Conservation (phyloP, 2,797 vertebrate genomes). For the Pantherophis alleghaniensis region DNA sequence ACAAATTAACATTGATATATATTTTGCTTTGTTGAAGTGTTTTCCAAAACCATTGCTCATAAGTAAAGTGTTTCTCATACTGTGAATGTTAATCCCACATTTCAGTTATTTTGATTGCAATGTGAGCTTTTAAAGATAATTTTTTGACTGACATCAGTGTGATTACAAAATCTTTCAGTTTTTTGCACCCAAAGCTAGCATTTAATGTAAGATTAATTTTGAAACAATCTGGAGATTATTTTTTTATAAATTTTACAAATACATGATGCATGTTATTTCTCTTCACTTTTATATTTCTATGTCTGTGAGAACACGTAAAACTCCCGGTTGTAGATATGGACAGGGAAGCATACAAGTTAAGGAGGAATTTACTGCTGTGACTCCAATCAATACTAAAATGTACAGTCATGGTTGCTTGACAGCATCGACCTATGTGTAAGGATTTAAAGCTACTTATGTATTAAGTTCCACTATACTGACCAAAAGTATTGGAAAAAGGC, state of each 20-base stretch:
- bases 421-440: conserved; percentile 73
- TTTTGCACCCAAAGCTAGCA: background rate
- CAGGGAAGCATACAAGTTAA: conserved; percentile 70
- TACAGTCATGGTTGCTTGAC: conserved; percentile 80
- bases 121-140: background rate
- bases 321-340: conserved; percentile 62
- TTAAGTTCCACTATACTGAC: conserved; percentile 74
- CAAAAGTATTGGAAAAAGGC: conserved; percentile 54
- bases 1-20: background rate
- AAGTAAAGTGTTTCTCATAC: background rate
- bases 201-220: background rate
- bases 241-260: background rate
- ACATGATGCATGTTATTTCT: background rate
- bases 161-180: background rate
- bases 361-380: conserved; percentile 75
- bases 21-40: background rate
- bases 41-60: background rate
- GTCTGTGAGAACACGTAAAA: conserved; percentile 65
- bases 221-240: background rate
- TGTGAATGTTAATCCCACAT: background rate
- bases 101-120: background rate
- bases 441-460: conserved; percentile 71
- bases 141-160: background rate
- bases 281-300: background rate
- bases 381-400: conserved; percentile 81